Conservation (phyloP, 92 coral and sea anemone species). For the Porites divaricata region DNA sequence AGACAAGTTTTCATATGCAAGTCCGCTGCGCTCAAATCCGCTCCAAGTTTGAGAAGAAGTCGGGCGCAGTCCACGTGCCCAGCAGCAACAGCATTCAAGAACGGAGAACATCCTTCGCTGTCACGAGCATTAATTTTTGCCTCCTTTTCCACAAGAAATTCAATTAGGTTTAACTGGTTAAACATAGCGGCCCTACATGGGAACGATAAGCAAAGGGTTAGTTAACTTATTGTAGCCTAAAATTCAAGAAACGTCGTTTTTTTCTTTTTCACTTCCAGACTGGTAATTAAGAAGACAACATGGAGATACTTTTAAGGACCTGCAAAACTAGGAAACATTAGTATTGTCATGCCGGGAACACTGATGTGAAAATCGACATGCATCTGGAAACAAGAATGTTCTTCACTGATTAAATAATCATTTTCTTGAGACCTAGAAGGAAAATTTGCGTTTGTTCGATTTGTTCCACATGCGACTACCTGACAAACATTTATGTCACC, state of each 20-base stretch:
- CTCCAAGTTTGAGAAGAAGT: slow-evolving; percentile 63
- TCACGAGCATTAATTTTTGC: slow-evolving; percentile 69
- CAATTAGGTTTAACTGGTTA: slow-evolving; percentile 38
- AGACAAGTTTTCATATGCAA: slow-evolving; percentile 68
- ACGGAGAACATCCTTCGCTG: slow-evolving; percentile 68
- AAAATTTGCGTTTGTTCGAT: too few relatives aligned
- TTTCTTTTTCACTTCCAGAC: too few relatives aligned
- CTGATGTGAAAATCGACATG: too few relatives aligned
- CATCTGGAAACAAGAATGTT: too few relatives aligned
- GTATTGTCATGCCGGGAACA: not conserved
- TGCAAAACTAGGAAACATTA: not conserved
- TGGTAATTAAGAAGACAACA: too few relatives aligned
- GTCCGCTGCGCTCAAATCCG: slow-evolving; percentile 59
- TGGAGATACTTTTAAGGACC: too few relatives aligned
- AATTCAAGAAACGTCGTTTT: too few relatives aligned
- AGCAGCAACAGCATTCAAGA: slow-evolving; percentile 73
- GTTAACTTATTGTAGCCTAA: too few relatives aligned
- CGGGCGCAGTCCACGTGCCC: slow-evolving; percentile 68
- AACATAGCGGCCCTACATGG: slow-evolving; percentile 49
- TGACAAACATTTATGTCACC: too few relatives aligned
- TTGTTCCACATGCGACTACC: too few relatives aligned
- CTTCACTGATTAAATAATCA: too few relatives aligned
- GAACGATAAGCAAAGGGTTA: not conserved
- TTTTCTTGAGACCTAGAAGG: too few relatives aligned
- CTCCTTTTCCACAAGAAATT: slow-evolving; percentile 51